phyloP scores from a whole-genome alignment of 2,113 vertebrate genomes.

The Mustela lutreola region DNA sequence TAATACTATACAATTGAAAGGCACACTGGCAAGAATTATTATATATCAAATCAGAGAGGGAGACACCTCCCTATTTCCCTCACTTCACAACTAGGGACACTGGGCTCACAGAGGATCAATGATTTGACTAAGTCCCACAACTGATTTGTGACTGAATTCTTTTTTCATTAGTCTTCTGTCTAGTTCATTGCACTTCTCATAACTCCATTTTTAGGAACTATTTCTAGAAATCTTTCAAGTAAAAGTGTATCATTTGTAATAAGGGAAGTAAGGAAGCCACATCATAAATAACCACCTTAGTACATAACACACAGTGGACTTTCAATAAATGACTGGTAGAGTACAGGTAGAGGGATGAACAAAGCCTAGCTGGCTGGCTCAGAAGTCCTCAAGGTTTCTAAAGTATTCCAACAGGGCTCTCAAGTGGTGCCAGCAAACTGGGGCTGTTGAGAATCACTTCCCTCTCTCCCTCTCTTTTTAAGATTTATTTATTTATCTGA shows the following conservation, averaged over 20 bases:
- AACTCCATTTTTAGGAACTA: not conserved
- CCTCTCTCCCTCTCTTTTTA: not conserved
- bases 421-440: not conserved
- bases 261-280: not conserved
- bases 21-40: not conserved
- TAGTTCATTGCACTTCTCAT: not conserved
- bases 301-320: not conserved
- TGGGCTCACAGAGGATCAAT: not conserved
- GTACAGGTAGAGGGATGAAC: not conserved
- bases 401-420: not conserved
- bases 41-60: not conserved
- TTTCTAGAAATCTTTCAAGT: not conserved
- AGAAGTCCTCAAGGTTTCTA: not conserved
- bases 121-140: not conserved
- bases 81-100: not conserved
- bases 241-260: not conserved
- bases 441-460: not conserved
- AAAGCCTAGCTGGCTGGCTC: not conserved
- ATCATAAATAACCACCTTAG: not conserved
- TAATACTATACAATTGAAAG: not conserved
- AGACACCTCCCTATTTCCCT: not conserved
- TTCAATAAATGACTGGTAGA: constrained; percentile 1
- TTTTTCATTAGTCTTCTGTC: not conserved
- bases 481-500: not conserved
- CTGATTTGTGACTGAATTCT: not conserved